phyloP scores from a whole-genome alignment of 2,888 invertebrate species.

The Synanthedon formicaeformis region DNA sequence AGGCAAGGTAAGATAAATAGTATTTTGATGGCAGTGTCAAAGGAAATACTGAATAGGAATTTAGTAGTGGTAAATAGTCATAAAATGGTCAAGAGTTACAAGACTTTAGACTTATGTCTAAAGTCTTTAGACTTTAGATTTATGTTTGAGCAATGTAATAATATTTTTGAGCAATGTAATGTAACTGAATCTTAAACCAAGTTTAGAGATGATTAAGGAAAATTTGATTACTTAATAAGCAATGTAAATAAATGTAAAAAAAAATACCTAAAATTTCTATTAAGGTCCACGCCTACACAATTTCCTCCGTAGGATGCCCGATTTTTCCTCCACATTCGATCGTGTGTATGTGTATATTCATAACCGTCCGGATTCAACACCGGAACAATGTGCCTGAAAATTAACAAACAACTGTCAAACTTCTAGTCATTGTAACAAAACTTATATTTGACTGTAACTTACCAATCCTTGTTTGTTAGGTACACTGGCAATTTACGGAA shows the following conservation, averaged over 20 bases:
- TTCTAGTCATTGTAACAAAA: neutral
- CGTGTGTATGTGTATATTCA: conserved; percentile 83
- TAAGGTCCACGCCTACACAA: conserved; percentile 84
- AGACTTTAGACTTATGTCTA: no score
- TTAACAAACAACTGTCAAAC: neutral
- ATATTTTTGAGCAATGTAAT: no score
- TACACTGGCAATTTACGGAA: conserved; percentile 73
- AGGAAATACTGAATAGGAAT: no score
- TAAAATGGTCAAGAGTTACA: no score
- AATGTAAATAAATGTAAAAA: neutral
- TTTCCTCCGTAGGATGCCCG: conserved; percentile 70
- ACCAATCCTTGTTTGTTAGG: conserved; percentile 87
- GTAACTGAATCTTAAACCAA: no score
- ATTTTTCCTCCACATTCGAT: conserved; percentile 88
- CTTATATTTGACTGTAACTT: conserved; percentile 11
- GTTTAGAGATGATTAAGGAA: no score
- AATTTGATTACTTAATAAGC: neutral
- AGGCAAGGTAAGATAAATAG: no score
- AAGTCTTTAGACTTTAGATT: no score
- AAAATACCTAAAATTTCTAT: conserved; percentile 82
- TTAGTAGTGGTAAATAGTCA: no score
- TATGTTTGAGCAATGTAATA: no score
- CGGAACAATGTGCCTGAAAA: conserved; percentile 74
- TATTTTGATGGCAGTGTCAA: no score
- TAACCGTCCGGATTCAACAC: conserved; percentile 91